Evolutionary conservation across 2,113 vertebrate species (phyloP).

Genomic region (Ictalurus punctatus): DNA sequence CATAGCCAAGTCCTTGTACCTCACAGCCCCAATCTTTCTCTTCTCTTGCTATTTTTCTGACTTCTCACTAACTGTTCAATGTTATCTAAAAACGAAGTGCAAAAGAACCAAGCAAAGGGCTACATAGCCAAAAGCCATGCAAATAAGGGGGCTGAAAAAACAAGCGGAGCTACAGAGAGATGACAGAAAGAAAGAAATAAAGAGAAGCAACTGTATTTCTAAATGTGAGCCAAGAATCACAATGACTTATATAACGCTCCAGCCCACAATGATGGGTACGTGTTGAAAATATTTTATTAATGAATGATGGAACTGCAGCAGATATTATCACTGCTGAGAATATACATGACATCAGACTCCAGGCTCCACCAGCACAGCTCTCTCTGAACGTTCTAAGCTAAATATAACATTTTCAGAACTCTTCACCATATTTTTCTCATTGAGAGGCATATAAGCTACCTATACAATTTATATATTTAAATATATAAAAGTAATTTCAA

Average conservation of each 20-base stretch:
- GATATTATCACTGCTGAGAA: conserved; percentile 39
- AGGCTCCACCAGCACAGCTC: not conserved
- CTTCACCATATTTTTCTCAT: not conserved
- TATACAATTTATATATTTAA: not conserved
- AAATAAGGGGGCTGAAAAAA: conserved; percentile 14
- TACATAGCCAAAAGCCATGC: conserved; percentile 6
- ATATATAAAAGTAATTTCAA: not conserved
- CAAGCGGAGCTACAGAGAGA: not conserved
- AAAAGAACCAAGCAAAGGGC: conserved; percentile 3
- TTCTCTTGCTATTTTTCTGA: not conserved
- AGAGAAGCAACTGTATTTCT: not conserved
- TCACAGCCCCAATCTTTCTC: not conserved
- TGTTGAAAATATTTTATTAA: conserved; percentile 48
- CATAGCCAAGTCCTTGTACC: conserved; percentile 11
- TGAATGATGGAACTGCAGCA: conserved; percentile 45
- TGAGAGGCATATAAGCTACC: not conserved
- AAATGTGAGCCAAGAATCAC: conserved; percentile 25
- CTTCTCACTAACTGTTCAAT: not conserved
- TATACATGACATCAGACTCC: conserved; percentile 11
- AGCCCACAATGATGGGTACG: conserved; percentile 18
- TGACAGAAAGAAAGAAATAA: not conserved
- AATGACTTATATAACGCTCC: conserved; percentile 34
- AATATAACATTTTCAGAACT: not conserved
- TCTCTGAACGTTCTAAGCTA: not conserved
- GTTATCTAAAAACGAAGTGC: conserved; percentile 10